A percentile compares a stretch with the other conserved stretches of the same genome.
Conservation (phyloP, 1,140 invertebrate genomes). For the Brachystomella parvula region DNA sequence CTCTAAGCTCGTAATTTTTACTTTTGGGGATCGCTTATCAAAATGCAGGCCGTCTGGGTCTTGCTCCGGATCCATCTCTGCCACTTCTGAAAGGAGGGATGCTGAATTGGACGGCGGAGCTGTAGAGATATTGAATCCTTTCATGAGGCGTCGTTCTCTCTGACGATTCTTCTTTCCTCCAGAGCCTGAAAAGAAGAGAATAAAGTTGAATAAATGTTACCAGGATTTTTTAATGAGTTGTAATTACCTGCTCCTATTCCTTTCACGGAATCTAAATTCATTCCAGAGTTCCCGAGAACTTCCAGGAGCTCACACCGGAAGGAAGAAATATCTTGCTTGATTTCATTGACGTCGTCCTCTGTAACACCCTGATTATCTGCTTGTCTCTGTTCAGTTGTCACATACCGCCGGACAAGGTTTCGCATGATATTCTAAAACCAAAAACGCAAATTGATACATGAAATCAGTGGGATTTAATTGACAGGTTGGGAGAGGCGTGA, state of each 20-base stretch:
- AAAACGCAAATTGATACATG: conserved; percentile 1
- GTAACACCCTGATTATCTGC: conserved; percentile 93
- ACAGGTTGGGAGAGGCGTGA: no score
- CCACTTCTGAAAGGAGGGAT: conserved; percentile 26
- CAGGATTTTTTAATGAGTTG: not conserved
- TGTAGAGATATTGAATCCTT: conserved; percentile 81
- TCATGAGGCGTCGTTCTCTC: conserved; percentile 84
- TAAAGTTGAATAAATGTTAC: not conserved
- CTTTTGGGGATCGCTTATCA: conserved; percentile 37
- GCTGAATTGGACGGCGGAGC: conserved; percentile 50
- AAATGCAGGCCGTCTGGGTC: conserved; percentile 31
- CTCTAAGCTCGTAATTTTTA: not conserved
- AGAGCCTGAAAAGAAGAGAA: conserved; percentile 51
- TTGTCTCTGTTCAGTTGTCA: conserved; percentile 88
- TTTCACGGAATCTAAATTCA: conserved; percentile 76
- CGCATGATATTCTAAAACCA: conserved; percentile 75
- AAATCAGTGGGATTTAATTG: no score
- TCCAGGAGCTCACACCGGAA: conserved; percentile 92
- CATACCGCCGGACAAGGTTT: conserved; percentile 88
- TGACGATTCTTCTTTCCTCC: conserved; percentile 88
- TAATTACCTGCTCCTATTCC: conserved; percentile 56
- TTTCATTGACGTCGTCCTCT: conserved; percentile 97
- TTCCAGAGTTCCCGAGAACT: conserved; percentile 85
- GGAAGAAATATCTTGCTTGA: conserved; percentile 94
- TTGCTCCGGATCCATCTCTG: conserved; percentile 28